Conservation (phyloP, 2,113 vertebrate genomes). For the Ciconia stormi region DNA sequence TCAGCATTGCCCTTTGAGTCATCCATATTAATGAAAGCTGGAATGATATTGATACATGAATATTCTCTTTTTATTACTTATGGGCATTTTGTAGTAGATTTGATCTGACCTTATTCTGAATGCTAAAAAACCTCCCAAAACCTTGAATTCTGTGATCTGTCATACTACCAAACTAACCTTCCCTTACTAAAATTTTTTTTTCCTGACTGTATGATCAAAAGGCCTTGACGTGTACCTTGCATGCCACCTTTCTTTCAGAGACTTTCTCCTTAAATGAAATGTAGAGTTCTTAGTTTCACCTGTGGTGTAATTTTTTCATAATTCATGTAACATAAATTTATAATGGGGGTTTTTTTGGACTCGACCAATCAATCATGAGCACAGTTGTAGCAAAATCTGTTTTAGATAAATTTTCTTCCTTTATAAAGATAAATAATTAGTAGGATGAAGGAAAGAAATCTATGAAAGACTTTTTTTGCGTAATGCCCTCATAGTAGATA, state of each 20-base stretch:
- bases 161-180: not conserved
- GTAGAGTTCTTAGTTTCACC: not conserved
- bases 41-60: constrained; percentile 7
- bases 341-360: not conserved
- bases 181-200: not conserved
- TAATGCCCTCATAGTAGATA: not conserved
- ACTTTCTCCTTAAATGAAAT: not conserved
- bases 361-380: not conserved
- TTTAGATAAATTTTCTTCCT: not conserved
- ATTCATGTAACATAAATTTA: not conserved
- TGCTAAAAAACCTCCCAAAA: not conserved
- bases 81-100: constrained; percentile 33
- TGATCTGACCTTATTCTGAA: constrained; percentile 3
- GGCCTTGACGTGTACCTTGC: not conserved
- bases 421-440: not conserved
- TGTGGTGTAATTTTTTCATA: not conserved
- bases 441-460: not conserved
- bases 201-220: not conserved
- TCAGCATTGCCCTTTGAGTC: not conserved
- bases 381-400: not conserved
- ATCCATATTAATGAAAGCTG: not conserved
- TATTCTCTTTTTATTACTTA: constrained; percentile 35
- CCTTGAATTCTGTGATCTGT: not conserved
- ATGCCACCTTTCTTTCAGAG: not conserved
- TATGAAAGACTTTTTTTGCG: not conserved